phyloP scores from a whole-genome alignment of 1,140 invertebrate species.

The Lucilia sericata region DNA sequence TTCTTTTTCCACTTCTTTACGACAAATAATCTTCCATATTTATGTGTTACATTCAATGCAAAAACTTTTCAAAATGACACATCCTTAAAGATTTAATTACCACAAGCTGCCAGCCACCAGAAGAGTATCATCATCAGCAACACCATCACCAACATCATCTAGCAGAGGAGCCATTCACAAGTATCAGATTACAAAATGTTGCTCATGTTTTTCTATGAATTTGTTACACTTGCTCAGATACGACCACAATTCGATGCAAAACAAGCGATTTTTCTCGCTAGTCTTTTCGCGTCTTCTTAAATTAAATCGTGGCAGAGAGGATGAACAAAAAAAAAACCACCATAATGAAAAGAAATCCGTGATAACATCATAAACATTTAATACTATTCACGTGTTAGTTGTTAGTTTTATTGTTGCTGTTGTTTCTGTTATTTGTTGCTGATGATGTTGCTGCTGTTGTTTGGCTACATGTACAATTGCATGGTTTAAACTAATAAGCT shows the following conservation, averaged over 20 bases:
- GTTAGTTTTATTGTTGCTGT: background rate
- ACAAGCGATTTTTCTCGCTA: background rate
- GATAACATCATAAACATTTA: conserved; percentile 30
- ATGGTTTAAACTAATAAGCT: conserved; percentile 13
- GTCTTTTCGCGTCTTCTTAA: background rate
- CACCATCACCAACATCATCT: too few relatives aligned
- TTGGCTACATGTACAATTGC: background rate
- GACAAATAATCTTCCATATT: background rate
- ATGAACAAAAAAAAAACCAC: background rate
- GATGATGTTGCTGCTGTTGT: conserved; percentile 17
- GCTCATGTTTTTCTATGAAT: background rate
- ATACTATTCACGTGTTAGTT: conserved; percentile 15
- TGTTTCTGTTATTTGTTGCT: conserved; percentile 6
- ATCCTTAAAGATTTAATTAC: background rate
- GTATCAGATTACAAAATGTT: conserved; percentile 29
- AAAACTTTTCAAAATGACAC: background rate
- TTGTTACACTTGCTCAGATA: conserved; percentile 19
- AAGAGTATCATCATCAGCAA: too few relatives aligned
- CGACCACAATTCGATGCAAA: background rate
- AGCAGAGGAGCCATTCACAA: background rate
- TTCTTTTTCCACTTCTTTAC: background rate
- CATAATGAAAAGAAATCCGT: background rate
- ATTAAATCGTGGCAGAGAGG: background rate
- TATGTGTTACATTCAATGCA: background rate
- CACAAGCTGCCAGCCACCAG: background rate